phyloP scores from a whole-genome alignment of 2,113 vertebrate species.

The Stegostoma tigrinum region DNA sequence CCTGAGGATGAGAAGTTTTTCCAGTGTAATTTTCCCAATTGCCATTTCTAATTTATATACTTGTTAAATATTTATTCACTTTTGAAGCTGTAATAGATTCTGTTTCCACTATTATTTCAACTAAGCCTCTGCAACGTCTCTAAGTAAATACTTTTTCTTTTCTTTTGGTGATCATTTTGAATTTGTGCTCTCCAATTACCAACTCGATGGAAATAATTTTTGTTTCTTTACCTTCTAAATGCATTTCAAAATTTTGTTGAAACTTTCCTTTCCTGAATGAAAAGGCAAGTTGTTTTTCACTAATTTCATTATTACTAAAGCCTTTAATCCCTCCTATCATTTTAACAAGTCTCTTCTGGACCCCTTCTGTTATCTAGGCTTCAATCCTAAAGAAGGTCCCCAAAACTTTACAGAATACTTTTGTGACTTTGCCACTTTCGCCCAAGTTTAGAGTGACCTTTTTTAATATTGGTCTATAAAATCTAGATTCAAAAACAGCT shows the following conservation, averaged over 20 bases:
- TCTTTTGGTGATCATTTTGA: background rate
- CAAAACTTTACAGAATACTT: background rate
- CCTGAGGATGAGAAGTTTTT: background rate
- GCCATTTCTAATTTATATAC: background rate
- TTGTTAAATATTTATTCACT: background rate
- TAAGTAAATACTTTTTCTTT: background rate
- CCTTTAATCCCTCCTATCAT: background rate
- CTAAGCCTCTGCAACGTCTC: background rate
- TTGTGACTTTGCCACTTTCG: background rate
- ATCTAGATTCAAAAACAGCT: background rate
- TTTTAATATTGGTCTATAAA: background rate
- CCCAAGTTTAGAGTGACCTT: background rate
- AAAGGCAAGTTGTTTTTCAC: background rate
- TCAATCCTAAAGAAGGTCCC: background rate
- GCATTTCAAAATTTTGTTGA: background rate
- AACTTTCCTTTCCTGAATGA: background rate
- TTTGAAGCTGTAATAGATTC: background rate
- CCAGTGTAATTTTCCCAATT: background rate
- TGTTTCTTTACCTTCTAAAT: background rate
- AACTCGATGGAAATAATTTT: background rate
- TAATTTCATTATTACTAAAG: background rate
- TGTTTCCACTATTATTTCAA: background rate
- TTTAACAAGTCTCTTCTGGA: background rate
- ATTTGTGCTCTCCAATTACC: background rate
- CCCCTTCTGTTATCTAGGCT: background rate